These are phyloP conservation scores for Redunca redunca DNA, from an alignment of 2,113 vertebrate species.

Conservation along the genomic window DNA sequence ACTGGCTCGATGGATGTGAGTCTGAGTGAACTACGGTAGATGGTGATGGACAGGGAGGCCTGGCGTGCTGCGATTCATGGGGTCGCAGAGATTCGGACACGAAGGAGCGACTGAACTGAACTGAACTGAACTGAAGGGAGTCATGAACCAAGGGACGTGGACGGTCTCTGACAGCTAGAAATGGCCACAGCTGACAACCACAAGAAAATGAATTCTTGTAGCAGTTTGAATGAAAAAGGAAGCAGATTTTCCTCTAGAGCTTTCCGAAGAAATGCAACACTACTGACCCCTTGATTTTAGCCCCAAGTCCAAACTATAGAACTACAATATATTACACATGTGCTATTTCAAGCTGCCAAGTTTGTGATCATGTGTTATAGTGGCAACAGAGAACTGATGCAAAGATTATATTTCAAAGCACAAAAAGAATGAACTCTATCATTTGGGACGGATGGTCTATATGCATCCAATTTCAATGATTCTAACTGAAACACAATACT, in stretches of 20 bases:
- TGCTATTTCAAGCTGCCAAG: background rate
- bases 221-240: background rate
- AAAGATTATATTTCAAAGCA: background rate
- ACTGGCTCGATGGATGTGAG: too few species aligned
- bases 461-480: background rate
- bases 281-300: background rate
- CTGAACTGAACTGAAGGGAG: background rate
- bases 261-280: background rate
- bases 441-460: background rate
- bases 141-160: background rate
- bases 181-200: fast-evolving
- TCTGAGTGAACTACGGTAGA: too few species aligned
- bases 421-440: background rate
- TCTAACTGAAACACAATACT: background rate
- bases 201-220: background rate
- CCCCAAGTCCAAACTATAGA: background rate
- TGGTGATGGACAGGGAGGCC: too few species aligned
- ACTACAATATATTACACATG: background rate
- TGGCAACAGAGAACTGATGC: background rate
- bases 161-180: background rate
- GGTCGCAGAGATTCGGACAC: too few species aligned
- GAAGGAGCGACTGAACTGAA: too few species aligned
- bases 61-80: too few species aligned
- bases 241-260: background rate
- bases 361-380: background rate